These are phyloP conservation scores for Cichlasoma orientale DNA, from an alignment of 2,797 vertebrate species.

Conservation along the genomic window DNA sequence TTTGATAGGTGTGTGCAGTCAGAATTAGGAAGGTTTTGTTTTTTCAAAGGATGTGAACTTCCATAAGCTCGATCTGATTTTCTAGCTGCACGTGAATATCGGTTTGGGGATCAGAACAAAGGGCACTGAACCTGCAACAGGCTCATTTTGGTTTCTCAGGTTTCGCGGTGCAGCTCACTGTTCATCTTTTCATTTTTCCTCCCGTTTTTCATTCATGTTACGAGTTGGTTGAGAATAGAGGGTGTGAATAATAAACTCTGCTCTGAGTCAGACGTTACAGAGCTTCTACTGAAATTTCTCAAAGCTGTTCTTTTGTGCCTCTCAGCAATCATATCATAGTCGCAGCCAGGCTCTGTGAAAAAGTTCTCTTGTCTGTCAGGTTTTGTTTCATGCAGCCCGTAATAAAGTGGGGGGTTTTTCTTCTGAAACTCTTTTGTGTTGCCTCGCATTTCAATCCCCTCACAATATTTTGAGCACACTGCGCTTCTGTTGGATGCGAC, in stretches of 20 bases:
- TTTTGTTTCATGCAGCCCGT: background rate
- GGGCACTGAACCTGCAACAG: background rate
- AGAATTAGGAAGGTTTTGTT: background rate
- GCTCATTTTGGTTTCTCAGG: background rate
- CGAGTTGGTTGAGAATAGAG: background rate
- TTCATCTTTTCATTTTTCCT: background rate
- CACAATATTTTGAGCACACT: background rate
- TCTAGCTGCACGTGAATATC: slow-evolving; percentile 9
- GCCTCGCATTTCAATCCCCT: background rate
- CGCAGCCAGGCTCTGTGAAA: background rate
- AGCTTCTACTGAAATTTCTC: background rate
- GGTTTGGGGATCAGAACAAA: slow-evolving; percentile 30
- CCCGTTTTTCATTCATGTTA: background rate
- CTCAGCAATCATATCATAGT: background rate
- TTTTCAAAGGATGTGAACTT: background rate
- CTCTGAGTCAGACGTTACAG: background rate
- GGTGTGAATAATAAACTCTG: slow-evolving; percentile 9
- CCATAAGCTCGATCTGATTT: background rate
- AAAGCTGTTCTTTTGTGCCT: background rate
- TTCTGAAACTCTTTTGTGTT: background rate
- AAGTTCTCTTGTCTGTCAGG: background rate
- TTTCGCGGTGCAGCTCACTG: background rate
- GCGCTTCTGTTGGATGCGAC: background rate
- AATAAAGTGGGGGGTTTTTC: background rate
- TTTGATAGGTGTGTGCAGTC: background rate